Conservation (phyloP, 2,113 vertebrate species). For the Ceratotherium simum region DNA sequence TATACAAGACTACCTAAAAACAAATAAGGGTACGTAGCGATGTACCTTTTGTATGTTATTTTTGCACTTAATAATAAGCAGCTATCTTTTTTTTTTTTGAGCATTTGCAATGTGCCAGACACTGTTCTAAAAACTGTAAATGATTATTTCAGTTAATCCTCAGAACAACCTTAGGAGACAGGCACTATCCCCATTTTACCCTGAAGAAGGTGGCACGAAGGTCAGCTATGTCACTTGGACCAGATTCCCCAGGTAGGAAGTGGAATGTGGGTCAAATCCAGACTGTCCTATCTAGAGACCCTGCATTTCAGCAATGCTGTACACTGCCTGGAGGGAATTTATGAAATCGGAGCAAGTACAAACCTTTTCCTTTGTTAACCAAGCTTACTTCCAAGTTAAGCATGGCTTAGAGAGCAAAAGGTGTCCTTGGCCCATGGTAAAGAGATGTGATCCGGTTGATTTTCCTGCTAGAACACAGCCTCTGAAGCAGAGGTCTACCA, state of each 20-base stretch:
- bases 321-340: background rate
- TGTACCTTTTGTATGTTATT: background rate
- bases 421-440: fast-evolving
- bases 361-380: background rate
- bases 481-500: background rate
- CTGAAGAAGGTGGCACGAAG: background rate
- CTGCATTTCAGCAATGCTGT: background rate
- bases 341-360: background rate
- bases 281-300: too few relatives aligned
- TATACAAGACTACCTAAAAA: background rate
- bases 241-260: too few relatives aligned
- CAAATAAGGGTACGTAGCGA: background rate
- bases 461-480: background rate
- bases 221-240: background rate
- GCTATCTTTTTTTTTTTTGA: background rate
- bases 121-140: background rate
- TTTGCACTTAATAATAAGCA: background rate
- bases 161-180: background rate
- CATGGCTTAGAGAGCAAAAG: background rate
- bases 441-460: fast-evolving
- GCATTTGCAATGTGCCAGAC: background rate
- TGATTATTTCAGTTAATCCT: background rate
- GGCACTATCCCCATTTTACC: background rate
- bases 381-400: background rate
- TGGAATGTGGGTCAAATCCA: background rate